Base-by-base conservation (phyloP, 35 echinoderm and acorn worm species). In the Heliocidaris tuberculata region DNA sequence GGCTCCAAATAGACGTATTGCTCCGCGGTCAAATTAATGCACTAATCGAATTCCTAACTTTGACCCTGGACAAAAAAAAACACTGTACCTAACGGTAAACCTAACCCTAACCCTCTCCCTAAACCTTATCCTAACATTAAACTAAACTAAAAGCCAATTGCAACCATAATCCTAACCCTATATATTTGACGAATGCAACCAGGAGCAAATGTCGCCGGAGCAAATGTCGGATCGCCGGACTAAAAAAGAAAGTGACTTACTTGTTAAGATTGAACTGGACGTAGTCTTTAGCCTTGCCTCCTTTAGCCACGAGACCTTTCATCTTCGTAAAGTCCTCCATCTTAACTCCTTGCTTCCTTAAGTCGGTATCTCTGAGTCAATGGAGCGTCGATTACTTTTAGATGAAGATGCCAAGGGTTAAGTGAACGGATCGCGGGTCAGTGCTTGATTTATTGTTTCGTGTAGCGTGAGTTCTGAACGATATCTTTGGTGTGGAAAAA, bases 181-280 rank as follows among this genome's bases (percentile, higher is more conserved):
- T 13, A 2, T 15, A 10, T 13, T 12, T 56, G 8, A 13, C 7
- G 10, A 13, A 56, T 42, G 35, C 35, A 42, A 42, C 35, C 35
- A 42, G 6, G 52, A 13, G 52, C 10, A 12, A 52, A 52, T 7
- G 50, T 42, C 35, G 35, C 35, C 3, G 35, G 35, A 86, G 52
- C 10, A 12, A 42, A 42, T 42, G 35, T 42, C 35, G 35, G 35
- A 42, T 42, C 35, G 35, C 35, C 3, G 35, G 35, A 86, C 13
- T 30, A n/a, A 29, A 32, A 9, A 11, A 13, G 1, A 31, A 89
- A 11, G 31, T 32, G 30, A 93, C 91, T 93, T 93, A 93, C 91
- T 93, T 93, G 91, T 93, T 93, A 13, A 93, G 50, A 59, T 93
- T 93, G 91, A 93, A 93, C 50, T 93, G 91, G 50, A 93, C 91